phyloP scores from a whole-genome alignment of 1,140 invertebrate species.

The Drosophila virilis region DNA sequence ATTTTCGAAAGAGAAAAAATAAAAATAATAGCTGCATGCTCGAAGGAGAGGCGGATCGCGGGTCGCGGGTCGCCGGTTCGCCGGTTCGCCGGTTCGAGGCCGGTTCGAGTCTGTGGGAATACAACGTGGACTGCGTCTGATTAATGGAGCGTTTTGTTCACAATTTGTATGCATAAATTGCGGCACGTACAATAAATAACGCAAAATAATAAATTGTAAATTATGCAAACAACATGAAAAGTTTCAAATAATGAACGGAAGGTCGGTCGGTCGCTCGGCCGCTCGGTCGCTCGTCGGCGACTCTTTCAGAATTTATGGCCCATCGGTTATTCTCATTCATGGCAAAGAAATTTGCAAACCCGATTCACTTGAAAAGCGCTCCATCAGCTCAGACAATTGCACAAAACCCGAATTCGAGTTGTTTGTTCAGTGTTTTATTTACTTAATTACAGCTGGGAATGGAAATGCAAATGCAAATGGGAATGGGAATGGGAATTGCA shows the following conservation, averaged over 20 bases:
- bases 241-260: slow-evolving; percentile 67
- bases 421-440: slow-evolving; percentile 36
- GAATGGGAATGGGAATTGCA: slow-evolving; percentile 16
- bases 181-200: slow-evolving; percentile 75
- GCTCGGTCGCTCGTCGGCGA: slow-evolving; percentile 8
- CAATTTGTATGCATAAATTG: slow-evolving; percentile 78
- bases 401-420: slow-evolving; percentile 30
- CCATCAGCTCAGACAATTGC: slow-evolving; percentile 39
- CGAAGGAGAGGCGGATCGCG: not conserved
- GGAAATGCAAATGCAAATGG: slow-evolving; percentile 12
- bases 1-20: slow-evolving; percentile 33
- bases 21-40: not conserved
- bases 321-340: slow-evolving; percentile 51
- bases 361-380: slow-evolving; percentile 54
- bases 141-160: slow-evolving; percentile 77
- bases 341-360: slow-evolving; percentile 68
- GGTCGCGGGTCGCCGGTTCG: too few species aligned
- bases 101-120: slow-evolving; percentile 60
- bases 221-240: slow-evolving; percentile 79
- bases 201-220: slow-evolving; percentile 78
- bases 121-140: slow-evolving; percentile 53
- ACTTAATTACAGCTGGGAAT: slow-evolving; percentile 13
- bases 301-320: slow-evolving; percentile 47
- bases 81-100: slow-evolving; percentile 7
- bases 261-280: slow-evolving; percentile 37